Evolutionary conservation across 2,888 invertebrate species (phyloP).

Genomic region (Drosophila koepferae): DNA sequence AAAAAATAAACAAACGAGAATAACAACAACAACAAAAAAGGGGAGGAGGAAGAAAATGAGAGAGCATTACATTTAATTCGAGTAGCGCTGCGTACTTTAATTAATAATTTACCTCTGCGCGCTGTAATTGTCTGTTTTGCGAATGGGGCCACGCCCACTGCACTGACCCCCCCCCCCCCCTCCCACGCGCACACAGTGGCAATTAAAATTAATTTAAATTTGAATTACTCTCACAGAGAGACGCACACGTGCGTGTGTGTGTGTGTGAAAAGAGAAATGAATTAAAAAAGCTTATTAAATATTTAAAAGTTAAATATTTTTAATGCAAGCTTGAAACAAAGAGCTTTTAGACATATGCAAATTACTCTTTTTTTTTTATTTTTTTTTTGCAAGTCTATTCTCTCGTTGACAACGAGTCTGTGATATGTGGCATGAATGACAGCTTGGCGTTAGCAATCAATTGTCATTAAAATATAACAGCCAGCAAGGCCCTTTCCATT

Average conservation of each 20-base stretch:
- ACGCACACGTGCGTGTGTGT: background rate
- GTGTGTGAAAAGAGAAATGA: background rate
- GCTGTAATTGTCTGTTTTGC: constrained; percentile 13
- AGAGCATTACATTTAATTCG: constrained; percentile 7
- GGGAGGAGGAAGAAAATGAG: too few relatives aligned
- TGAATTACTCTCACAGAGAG: constrained; percentile 56
- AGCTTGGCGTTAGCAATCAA: background rate
- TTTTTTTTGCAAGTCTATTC: background rate
- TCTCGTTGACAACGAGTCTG: background rate
- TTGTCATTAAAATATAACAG: background rate
- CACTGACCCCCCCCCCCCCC: constrained; percentile 14
- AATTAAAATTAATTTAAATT: constrained; percentile 80
- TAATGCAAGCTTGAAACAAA: background rate
- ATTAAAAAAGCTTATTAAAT: constrained; percentile 14
- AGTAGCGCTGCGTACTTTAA: constrained; percentile 32
- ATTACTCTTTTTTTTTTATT: background rate
- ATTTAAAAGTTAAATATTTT: constrained; percentile 22
- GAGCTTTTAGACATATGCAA: background rate
- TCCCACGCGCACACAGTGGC: constrained; percentile 48
- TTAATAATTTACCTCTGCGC: constrained; percentile 40
- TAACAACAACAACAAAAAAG: background rate
- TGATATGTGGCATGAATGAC: background rate
- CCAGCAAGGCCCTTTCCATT: too few relatives aligned
- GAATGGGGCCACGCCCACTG: constrained; percentile 11
- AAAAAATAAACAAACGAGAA: background rate